Evolutionary conservation across 1,140 invertebrate species (phyloP).

Genomic region (Drosophila bifasciata): DNA sequence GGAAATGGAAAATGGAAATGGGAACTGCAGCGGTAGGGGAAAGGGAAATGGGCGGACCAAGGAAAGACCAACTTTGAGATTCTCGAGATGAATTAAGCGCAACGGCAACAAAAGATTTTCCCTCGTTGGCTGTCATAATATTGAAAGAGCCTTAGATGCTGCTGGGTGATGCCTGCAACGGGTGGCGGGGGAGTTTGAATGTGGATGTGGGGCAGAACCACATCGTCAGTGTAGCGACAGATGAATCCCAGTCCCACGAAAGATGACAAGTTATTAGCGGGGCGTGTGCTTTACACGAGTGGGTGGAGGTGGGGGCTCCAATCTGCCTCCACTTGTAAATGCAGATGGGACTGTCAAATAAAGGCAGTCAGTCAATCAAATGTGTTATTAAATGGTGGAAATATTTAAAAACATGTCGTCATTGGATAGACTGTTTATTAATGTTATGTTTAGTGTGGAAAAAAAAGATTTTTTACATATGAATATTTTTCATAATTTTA

Average conservation of each 20-base stretch:
- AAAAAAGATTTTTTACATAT: too few relatives aligned
- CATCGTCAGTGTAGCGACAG: slow-evolving; percentile 27
- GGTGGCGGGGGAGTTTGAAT: slow-evolving; percentile 4
- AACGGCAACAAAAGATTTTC: slow-evolving; percentile 66
- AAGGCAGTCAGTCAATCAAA: too few relatives aligned
- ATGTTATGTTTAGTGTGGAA: too few relatives aligned
- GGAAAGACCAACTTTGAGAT: slow-evolving; percentile 68
- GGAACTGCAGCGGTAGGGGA: slow-evolving; percentile 14
- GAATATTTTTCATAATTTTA: too few relatives aligned
- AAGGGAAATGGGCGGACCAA: slow-evolving; percentile 22
- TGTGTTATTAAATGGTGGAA: too few relatives aligned
- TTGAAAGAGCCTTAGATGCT: slow-evolving; percentile 30
- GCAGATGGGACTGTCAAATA: too few relatives aligned
- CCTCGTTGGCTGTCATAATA: slow-evolving; percentile 64
- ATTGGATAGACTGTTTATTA: too few relatives aligned
- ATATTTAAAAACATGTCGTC: too few relatives aligned
- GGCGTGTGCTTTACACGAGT: slow-evolving; percentile 42
- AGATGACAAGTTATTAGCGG: slow-evolving; percentile 75
- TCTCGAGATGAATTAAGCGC: slow-evolving; percentile 60
- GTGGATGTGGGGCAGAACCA: slow-evolving; percentile 1
- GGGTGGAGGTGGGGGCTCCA: slow-evolving; percentile 28
- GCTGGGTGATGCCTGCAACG: slow-evolving; percentile 2
- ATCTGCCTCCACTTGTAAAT: slow-evolving; percentile 10
- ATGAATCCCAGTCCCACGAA: slow-evolving; percentile 26
- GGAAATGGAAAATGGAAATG: slow-evolving; percentile 57